These are phyloP conservation scores for Sepiola atlantica DNA, from an alignment of 2,888 invertebrate genomes.

Conservation along the genomic window DNA sequence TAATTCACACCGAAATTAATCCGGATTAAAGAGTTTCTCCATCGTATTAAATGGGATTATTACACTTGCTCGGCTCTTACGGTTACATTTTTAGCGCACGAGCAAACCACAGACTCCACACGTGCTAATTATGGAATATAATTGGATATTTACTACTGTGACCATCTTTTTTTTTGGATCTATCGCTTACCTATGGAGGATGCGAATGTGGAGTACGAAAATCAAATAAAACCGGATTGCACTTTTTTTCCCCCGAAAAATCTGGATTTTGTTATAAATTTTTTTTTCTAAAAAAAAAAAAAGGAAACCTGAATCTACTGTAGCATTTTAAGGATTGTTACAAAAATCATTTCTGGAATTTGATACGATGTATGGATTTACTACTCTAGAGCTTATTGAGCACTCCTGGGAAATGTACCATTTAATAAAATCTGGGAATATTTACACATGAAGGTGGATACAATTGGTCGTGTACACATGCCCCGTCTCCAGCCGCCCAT, in stretches of 20 bases:
- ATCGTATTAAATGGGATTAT: background rate
- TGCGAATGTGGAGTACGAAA: conserved; percentile 39
- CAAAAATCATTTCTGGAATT: conserved; percentile 42
- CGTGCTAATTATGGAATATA: conserved; percentile 38
- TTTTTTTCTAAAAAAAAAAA: background rate
- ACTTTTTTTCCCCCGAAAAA: background rate
- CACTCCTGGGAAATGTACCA: conserved; percentile 45
- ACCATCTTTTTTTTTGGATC: background rate
- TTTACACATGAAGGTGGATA: conserved; percentile 46
- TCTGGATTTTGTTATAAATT: background rate
- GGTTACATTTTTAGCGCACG: background rate
- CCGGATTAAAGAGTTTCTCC: background rate
- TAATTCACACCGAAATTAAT: background rate
- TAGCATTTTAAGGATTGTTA: conserved; percentile 42
- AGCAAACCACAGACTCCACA: background rate
- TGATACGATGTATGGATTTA: conserved; percentile 43
- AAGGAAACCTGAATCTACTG: background rate
- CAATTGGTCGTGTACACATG: background rate
- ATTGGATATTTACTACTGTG: conserved; percentile 39
- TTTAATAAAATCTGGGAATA: conserved; percentile 38
- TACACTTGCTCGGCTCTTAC: conserved; percentile 15
- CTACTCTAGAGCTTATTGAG: conserved; percentile 41
- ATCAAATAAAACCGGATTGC: background rate
- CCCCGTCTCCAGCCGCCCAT: background rate
- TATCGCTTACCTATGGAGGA: background rate